Evolutionary conservation across 2,113 vertebrate species (phyloP), one percentile per base, ranked within the genome.

Genomic region (Leptobrachium leishanense): DNA sequence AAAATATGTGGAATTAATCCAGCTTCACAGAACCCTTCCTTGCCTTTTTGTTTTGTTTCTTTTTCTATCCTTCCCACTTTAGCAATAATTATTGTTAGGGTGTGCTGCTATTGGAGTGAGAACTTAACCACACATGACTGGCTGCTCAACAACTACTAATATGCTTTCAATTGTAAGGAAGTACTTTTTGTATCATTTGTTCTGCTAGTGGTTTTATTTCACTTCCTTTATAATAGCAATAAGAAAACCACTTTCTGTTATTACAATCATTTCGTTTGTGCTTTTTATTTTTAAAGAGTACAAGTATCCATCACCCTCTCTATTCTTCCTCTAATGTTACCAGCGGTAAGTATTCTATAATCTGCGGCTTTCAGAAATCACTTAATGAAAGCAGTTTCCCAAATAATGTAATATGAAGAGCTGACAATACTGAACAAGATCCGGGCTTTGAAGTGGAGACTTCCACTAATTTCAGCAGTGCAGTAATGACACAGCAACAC

Each of bases 41-140:
- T 64, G 41, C 46, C 54, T 20, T n/a, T 68, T 75, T 64, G 41
- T 64, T 54, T 20, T n/a, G 42, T 75, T 20, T 40, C n/a, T 31
- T 50, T 66, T 66, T 54, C 55, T 41, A 39, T 79, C 44, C 53
- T 66, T 42, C 69, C 46, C 53, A 55, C 63, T 54, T 66, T 72
- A 72, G 63, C 46, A 64, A 79, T 72, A 46, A 72, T 66, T 54
- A 72, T 15, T 72, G 40, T 46, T 15, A 82, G 77, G 75, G 85
- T 87, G 85, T 88, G 92, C 84, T 92, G 89, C 92, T 91, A 95
- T 95, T 94, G 94, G 88, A 85, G 88, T 91, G 88, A 87, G 92
- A 95, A 92, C 92, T 87, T 91, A 94, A 93, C 93, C 91, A 87
- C 91, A 92, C 41, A 86, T 85, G 86, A 77, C 87, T 90, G 90